These are phyloP conservation scores for Patiria miniata DNA, from an alignment of 35 echinoderm and acorn worm species.

Conservation along the genomic window DNA sequence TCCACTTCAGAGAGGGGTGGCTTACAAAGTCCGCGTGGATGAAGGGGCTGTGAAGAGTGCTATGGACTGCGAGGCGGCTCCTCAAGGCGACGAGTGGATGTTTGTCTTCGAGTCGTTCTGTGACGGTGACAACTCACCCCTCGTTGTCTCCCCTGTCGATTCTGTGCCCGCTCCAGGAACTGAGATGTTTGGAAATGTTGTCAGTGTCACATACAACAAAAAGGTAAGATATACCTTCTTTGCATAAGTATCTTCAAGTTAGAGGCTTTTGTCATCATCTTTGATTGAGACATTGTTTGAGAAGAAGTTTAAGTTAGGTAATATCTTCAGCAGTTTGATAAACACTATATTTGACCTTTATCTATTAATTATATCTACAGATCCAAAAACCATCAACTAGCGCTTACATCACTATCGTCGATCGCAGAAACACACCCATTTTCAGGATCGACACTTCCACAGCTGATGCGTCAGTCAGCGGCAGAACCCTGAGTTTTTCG, in stretches of 20 bases:
- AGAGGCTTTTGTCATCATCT: no score
- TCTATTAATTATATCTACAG: not conserved
- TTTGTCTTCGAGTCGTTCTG: slow-evolving; percentile 8
- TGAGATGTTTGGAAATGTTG: not conserved
- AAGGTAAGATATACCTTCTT: not conserved
- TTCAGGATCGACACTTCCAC: slow-evolving; percentile 14
- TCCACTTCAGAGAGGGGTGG: not conserved
- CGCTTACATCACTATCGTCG: not conserved
- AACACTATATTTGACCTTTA: not conserved
- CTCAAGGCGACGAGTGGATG: not conserved
- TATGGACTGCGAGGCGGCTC: not conserved
- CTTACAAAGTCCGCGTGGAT: not conserved
- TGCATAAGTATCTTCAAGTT: no score
- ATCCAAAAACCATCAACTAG: not conserved
- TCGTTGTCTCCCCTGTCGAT: not conserved
- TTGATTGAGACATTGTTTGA: no score
- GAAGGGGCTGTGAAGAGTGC: not conserved
- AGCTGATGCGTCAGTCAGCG: not conserved
- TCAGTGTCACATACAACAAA: slow-evolving; percentile 13
- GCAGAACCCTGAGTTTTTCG: slow-evolving; percentile 1
- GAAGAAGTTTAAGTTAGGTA: no score
- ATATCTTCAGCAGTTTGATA: no score
- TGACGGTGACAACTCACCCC: not conserved
- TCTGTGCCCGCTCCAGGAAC: not conserved
- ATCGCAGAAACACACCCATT: not conserved